phyloP scores from a whole-genome alignment of 2,888 invertebrate species.

The Bellardia pandia region DNA sequence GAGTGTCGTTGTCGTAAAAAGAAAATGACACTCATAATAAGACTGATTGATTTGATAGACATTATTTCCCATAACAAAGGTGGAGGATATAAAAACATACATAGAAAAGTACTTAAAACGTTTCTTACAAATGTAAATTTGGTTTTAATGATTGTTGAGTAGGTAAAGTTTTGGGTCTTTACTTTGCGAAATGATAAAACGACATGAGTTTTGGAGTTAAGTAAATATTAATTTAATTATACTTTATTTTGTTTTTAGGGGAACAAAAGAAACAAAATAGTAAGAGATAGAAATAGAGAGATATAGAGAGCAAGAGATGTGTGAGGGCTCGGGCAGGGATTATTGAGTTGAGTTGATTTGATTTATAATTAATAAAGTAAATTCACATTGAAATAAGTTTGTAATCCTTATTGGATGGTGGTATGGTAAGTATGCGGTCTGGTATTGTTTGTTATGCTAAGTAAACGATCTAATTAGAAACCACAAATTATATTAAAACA shows the following conservation, averaged over 20 bases:
- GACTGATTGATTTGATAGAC: conserved; percentile 23
- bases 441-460: conserved; percentile 56
- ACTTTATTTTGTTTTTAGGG: conserved; percentile 57
- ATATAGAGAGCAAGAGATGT: conserved; percentile 64
- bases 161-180: conserved; percentile 33
- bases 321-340: conserved; percentile 76
- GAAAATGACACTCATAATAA: too few species aligned
- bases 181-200: conserved; percentile 54
- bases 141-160: conserved; percentile 34
- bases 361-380: conserved; percentile 46
- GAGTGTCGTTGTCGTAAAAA: too few species aligned
- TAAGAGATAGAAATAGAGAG: conserved; percentile 34
- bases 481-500: conserved; percentile 62
- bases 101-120: conserved; percentile 23
- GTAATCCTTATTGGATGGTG: conserved; percentile 51
- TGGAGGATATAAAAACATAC: conserved; percentile 42
- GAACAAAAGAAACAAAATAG: conserved; percentile 67
- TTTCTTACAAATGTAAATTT: conserved; percentile 38
- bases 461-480: conserved; percentile 55
- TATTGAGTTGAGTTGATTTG: conserved; percentile 52
- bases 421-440: conserved; percentile 32
- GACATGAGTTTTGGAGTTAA: conserved; percentile 70
- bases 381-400: conserved; percentile 59
- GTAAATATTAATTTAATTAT: conserved; percentile 62
- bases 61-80: conserved; percentile 4